Conservation (phyloP, 2,888 invertebrate genomes). For the Watsonalla cultraria region DNA sequence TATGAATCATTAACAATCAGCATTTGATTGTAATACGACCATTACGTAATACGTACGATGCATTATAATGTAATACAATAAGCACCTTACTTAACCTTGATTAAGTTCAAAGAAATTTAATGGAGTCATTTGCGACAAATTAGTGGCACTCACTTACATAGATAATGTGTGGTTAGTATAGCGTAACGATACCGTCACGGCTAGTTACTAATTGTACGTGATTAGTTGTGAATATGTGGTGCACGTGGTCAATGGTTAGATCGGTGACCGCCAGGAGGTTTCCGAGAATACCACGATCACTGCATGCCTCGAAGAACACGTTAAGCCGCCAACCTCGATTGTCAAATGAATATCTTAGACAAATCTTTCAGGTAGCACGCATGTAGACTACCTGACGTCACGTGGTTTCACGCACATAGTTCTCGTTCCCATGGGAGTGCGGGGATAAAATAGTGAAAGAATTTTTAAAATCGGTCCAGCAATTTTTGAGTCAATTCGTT, state of each 20-base stretch:
- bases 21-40: not conserved
- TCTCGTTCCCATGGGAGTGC: too few species aligned
- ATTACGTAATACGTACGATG: not conserved
- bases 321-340: too few species aligned
- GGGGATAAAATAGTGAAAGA: too few species aligned
- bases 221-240: not conserved
- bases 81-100: not conserved
- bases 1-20: not conserved
- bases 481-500: too few species aligned
- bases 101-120: not conserved
- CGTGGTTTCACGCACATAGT: too few species aligned
- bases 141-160: not conserved
- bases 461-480: too few species aligned
- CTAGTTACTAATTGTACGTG: slow-evolving; percentile 5
- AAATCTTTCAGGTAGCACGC: too few species aligned
- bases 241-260: not conserved
- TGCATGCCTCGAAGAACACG: too few species aligned
- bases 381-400: too few species aligned
- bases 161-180: slow-evolving; percentile 7
- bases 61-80: not conserved
- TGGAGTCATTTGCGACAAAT: not conserved
- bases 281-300: too few species aligned
- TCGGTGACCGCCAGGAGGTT: too few species aligned
- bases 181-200: slow-evolving; percentile 18
- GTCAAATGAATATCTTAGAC: too few species aligned